These are phyloP conservation scores for Colistium nudipinnis DNA, from an alignment of 2,113 vertebrate species.

Conservation along the genomic window DNA sequence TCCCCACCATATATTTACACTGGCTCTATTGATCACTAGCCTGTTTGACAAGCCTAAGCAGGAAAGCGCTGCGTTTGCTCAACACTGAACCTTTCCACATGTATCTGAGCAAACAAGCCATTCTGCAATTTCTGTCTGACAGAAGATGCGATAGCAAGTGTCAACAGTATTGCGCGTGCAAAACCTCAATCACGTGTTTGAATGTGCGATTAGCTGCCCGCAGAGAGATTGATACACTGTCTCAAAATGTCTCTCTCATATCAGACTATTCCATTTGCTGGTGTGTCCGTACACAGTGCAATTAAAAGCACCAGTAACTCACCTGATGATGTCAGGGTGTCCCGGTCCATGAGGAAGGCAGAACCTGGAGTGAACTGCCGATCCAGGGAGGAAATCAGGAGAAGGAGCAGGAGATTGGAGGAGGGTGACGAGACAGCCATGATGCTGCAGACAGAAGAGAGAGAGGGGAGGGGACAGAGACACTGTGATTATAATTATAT, in stretches of 20 bases:
- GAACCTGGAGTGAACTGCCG: constrained; percentile 50
- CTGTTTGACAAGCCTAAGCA: constrained; percentile 59
- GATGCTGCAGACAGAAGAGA: constrained; percentile 54
- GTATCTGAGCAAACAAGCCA: constrained; percentile 64
- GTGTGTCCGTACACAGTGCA: neutral
- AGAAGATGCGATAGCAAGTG: constrained; percentile 68
- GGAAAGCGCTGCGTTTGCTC: constrained; percentile 69
- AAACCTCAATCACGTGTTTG: constrained; percentile 50
- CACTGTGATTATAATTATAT: constrained; percentile 51
- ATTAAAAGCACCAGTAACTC: constrained; percentile 15
- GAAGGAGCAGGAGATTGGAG: constrained; percentile 50
- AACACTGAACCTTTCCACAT: constrained; percentile 68
- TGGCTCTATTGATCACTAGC: constrained; percentile 62
- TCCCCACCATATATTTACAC: constrained; percentile 57
- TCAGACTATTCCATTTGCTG: constrained; percentile 3
- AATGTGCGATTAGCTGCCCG: constrained; percentile 61
- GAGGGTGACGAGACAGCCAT: constrained; percentile 52
- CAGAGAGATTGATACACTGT: constrained; percentile 24
- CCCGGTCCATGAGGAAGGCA: constrained; percentile 43
- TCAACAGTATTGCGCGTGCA: constrained; percentile 53
- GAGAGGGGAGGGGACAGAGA: constrained; percentile 40
- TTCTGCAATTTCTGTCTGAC: constrained; percentile 75
- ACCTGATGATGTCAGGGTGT: constrained; percentile 63
- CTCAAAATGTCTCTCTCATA: constrained; percentile 5
- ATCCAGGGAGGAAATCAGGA: constrained; percentile 57